These are phyloP conservation scores for Garra rufa DNA, from an alignment of 2,113 vertebrate species.

Conservation along the genomic window DNA sequence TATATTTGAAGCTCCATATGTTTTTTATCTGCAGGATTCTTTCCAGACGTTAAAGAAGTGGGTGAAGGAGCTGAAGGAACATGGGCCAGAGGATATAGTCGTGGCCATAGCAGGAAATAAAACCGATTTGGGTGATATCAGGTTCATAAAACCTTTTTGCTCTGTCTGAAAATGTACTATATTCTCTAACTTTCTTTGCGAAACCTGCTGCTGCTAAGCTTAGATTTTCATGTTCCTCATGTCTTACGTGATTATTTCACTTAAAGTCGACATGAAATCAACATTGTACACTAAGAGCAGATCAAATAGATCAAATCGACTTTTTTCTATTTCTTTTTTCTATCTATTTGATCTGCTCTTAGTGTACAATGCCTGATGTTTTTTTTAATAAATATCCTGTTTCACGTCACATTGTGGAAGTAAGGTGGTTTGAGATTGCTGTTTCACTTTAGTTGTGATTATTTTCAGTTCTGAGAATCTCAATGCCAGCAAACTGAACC, in stretches of 20 bases:
- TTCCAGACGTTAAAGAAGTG: slow-evolving; percentile 98
- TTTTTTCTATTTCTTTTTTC: too few species aligned
- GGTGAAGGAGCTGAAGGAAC: slow-evolving; percentile 98
- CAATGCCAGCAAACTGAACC: neutral
- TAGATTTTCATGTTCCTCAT: neutral
- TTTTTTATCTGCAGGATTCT: slow-evolving; percentile 82
- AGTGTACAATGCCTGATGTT: too few species aligned
- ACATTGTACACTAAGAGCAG: neutral
- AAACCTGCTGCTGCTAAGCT: neutral
- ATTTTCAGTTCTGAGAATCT: neutral
- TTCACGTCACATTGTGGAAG: neutral
- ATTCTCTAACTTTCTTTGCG: neutral
- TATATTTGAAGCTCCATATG: neutral
- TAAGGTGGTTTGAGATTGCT: neutral
- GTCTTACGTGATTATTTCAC: neutral
- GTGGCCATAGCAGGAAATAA: slow-evolving; percentile 98
- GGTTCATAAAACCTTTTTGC: slow-evolving; percentile 72
- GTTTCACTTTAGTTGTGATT: neutral
- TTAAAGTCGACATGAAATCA: neutral
- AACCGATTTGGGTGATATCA: slow-evolving; percentile 96
- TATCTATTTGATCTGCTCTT: too few species aligned
- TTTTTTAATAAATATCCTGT: neutral
- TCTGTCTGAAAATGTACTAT: neutral
- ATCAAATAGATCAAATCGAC: neutral
- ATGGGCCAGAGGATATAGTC: slow-evolving; percentile 96